A percentile compares a stretch with the other conserved stretches of the same genome.
These are phyloP conservation scores for Drosophila meridiana DNA, from an alignment of 2,888 invertebrate species.

Conservation along the genomic window DNA sequence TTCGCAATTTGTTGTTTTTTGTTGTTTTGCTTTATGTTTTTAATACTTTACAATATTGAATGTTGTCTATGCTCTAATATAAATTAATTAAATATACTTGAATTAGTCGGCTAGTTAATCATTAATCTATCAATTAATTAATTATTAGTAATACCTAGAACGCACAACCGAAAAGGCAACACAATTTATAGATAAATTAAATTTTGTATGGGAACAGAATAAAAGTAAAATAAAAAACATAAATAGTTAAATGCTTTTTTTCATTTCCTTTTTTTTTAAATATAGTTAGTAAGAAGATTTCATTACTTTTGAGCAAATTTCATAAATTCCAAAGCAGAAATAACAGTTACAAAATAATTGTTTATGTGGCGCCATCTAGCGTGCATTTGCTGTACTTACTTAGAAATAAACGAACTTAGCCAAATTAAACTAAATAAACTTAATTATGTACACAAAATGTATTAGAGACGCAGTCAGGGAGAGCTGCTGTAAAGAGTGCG, in stretches of 20 bases:
- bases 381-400: slow-evolving; percentile 41
- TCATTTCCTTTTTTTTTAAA: not conserved
- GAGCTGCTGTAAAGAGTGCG: slow-evolving; percentile 5
- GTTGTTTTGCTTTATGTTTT: slow-evolving; percentile 50
- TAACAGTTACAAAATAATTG: slow-evolving; percentile 28
- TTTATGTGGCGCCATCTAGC: slow-evolving; percentile 51
- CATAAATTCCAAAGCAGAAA: slow-evolving; percentile 39
- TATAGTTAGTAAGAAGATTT: slow-evolving; percentile 4
- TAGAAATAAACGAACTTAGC: slow-evolving; percentile 24
- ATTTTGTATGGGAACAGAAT: slow-evolving; percentile 14
- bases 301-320: slow-evolving; percentile 42
- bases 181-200: slow-evolving; percentile 34
- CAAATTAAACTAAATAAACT: slow-evolving; percentile 54
- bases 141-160: slow-evolving; percentile 70
- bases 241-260: not conserved
- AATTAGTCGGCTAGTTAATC: slow-evolving; percentile 49
- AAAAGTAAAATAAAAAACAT: slow-evolving; percentile 6
- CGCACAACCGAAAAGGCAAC: slow-evolving; percentile 63
- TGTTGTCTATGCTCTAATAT: slow-evolving; percentile 70
- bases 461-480: slow-evolving; percentile 13
- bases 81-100: slow-evolving; percentile 71
- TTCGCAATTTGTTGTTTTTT: slow-evolving; percentile 53
- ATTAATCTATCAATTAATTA: slow-evolving; percentile 39
- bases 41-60: slow-evolving; percentile 78
- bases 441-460: slow-evolving; percentile 67